These are phyloP conservation scores for Parnassius mnemosyne DNA, from an alignment of 2,888 invertebrate species.

Conservation along the genomic window DNA sequence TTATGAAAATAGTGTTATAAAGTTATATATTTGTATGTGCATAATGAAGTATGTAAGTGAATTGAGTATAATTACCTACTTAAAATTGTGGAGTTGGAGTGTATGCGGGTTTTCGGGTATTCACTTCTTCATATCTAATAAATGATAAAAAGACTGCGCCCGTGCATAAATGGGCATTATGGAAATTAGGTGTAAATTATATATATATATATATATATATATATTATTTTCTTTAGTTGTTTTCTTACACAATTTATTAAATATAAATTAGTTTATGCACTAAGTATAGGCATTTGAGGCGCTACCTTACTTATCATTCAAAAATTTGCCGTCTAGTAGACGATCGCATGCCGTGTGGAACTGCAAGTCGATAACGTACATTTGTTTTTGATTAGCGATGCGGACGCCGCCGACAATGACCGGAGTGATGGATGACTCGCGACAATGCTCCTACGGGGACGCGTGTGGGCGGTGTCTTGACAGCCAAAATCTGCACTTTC, in stretches of 20 bases:
- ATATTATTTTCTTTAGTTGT: too few relatives aligned
- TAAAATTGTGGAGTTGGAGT: not conserved
- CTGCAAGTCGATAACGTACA: slow-evolving; percentile 46
- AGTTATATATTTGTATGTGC: too few relatives aligned
- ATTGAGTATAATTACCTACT: not conserved
- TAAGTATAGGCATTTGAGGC: too few relatives aligned
- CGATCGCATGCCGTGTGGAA: slow-evolving; percentile 21
- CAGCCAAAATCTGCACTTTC: slow-evolving; percentile 80
- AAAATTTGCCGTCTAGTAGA: not conserved
- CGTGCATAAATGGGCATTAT: not conserved
- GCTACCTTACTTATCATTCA: too few relatives aligned
- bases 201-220: too few relatives aligned
- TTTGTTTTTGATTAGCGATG: slow-evolving; percentile 57
- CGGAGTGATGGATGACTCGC: slow-evolving; percentile 71
- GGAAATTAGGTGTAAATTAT: not conserved
- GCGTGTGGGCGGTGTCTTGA: slow-evolving; percentile 73
- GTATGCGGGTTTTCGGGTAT: not conserved
- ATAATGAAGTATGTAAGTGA: too few relatives aligned
- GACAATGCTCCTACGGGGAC: slow-evolving; percentile 73
- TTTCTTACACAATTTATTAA: too few relatives aligned
- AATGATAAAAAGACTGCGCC: slow-evolving; percentile 12
- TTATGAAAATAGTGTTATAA: too few relatives aligned
- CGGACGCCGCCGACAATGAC: slow-evolving; percentile 40
- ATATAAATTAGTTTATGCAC: too few relatives aligned
- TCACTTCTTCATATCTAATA: slow-evolving; percentile 16